These are phyloP conservation scores for Porites rus DNA, from an alignment of 92 coral and sea anemone genomes.

Conservation along the genomic window DNA sequence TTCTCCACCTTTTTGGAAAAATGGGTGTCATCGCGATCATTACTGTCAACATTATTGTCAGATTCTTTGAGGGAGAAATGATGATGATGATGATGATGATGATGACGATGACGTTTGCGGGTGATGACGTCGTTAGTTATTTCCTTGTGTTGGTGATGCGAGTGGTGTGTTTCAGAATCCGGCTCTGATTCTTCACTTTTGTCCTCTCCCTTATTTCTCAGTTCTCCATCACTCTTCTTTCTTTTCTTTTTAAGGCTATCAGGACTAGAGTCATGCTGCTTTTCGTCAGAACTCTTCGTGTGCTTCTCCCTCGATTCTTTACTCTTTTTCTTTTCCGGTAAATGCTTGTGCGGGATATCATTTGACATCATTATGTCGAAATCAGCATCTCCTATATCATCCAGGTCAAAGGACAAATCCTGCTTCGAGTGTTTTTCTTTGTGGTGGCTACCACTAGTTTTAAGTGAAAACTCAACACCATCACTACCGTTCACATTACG, in stretches of 20 bases:
- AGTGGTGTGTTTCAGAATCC: background rate
- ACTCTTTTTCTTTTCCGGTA: constrained; percentile 29
- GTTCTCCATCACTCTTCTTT: constrained; percentile 14
- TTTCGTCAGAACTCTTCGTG: background rate
- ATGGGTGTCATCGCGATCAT: background rate
- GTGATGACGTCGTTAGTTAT: background rate
- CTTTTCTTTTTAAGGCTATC: constrained; percentile 16
- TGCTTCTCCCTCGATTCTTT: constrained; percentile 3
- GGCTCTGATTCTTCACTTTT: constrained; percentile 23
- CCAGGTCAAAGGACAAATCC: constrained; percentile 52
- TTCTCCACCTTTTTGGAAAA: background rate
- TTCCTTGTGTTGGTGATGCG: constrained; percentile 4
- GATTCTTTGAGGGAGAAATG: background rate
- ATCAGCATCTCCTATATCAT: constrained; percentile 91
- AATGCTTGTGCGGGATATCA: constrained; percentile 79
- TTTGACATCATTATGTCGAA: constrained; percentile 92
- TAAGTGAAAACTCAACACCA: constrained; percentile 61
- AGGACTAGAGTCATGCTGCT: background rate
- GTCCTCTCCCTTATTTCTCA: constrained; percentile 48
- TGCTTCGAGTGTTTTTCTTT: constrained; percentile 33
- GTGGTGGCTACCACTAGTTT: constrained; percentile 40
- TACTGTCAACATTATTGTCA: constrained; percentile 4
- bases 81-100: constrained; percentile 25
- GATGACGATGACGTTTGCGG: constrained; percentile 7
- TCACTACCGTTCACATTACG: constrained; percentile 33